phyloP scores from a whole-genome alignment of 2,113 vertebrate genomes.

The Gymnobelideus leadbeateri region DNA sequence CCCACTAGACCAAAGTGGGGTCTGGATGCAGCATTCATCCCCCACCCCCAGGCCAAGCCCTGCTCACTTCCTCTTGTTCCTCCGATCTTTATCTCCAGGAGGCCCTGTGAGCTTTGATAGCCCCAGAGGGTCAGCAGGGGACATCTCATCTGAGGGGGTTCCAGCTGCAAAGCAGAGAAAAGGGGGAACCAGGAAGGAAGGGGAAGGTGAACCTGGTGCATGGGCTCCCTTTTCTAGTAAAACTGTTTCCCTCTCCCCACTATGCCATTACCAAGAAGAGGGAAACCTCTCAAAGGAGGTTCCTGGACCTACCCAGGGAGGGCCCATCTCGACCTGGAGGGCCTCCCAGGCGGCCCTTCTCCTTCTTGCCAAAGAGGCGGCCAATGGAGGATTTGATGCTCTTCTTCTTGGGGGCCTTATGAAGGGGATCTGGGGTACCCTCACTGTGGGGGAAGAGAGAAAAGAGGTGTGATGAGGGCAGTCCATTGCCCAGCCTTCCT shows the following conservation, averaged over 20 bases:
- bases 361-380: constrained; percentile 94
- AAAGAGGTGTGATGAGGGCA: constrained; percentile 1
- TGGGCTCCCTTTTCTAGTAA: not conserved
- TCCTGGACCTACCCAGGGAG: constrained; percentile 87
- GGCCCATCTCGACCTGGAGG: constrained; percentile 89
- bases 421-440: constrained; percentile 91
- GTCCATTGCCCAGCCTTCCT: not conserved
- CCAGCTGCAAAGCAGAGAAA: constrained; percentile 84
- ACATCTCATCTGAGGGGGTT: constrained; percentile 91
- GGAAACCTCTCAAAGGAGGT: not conserved
- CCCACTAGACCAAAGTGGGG: not conserved
- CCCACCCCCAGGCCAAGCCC: not conserved
- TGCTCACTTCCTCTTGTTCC: constrained; percentile 95
- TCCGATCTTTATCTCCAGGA: constrained; percentile 93
- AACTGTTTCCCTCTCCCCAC: not conserved
- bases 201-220: not conserved
- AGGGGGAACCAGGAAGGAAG: not conserved
- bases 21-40: not conserved
- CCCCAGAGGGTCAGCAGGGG: constrained; percentile 89
- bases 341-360: constrained; percentile 92
- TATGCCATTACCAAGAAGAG: not conserved
- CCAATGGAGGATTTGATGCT: constrained; percentile 97
- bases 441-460: constrained; percentile 60
- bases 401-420: constrained; percentile 96
- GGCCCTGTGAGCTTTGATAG: constrained; percentile 92